Percentiles rank a stretch among this genome's conserved stretches.
phyloP scores from a whole-genome alignment of 1,140 invertebrate species.

The Caenorhabditis brenneri region DNA sequence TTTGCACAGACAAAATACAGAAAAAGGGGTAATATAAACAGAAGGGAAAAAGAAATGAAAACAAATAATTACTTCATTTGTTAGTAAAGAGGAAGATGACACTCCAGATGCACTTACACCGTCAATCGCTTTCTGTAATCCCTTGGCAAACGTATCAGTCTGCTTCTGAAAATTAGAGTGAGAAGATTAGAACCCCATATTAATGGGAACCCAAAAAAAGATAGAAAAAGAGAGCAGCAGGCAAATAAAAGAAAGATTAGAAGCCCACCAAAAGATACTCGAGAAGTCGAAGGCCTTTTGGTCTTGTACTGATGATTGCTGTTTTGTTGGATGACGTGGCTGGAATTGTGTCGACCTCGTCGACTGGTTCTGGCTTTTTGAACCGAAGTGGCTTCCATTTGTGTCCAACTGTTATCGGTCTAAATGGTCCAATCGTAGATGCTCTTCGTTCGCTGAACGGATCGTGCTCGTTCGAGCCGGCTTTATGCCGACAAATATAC shows the following conservation, averaged over 20 bases:
- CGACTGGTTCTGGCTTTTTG: conserved; percentile 20
- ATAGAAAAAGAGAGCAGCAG: background rate
- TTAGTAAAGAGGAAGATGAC: conserved; percentile 26
- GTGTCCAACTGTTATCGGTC: conserved; percentile 37
- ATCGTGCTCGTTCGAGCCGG: conserved; percentile 41
- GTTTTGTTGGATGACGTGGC: background rate
- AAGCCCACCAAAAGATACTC: conserved; percentile 51
- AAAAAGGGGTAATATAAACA: background rate
- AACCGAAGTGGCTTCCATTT: conserved; percentile 45
- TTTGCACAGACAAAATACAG: background rate
- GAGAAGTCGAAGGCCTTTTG: conserved; percentile 32
- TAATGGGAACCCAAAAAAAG: background rate
- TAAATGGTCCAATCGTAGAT: conserved; percentile 51
- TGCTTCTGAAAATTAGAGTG: conserved; percentile 41
- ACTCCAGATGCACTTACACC: conserved; percentile 39
- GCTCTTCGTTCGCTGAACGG: conserved; percentile 44
- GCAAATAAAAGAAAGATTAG: conserved; percentile 42
- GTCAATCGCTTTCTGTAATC: conserved; percentile 34
- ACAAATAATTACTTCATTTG: conserved; percentile 20
- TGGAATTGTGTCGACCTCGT: conserved; percentile 1
- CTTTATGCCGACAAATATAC: conserved; percentile 50
- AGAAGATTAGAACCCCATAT: background rate
- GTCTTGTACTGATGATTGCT: conserved; percentile 14
- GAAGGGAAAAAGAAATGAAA: background rate
- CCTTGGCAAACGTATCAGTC: conserved; percentile 31